Base-by-base conservation (phyloP, 2,113 vertebrate genomes). In the Rhynchopsitta pachyrhyncha region DNA sequence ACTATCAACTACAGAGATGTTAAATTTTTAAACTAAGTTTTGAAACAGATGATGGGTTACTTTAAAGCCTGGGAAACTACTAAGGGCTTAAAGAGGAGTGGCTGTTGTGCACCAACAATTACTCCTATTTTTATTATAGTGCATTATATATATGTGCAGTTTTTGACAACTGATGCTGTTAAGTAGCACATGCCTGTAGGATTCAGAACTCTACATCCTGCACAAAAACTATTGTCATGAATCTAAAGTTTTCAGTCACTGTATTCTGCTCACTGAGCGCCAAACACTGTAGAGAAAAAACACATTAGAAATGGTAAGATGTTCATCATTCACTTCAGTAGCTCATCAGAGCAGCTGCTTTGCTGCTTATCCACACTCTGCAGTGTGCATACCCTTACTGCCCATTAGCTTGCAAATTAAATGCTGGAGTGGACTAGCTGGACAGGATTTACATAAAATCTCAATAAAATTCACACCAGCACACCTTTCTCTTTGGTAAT, bases 401-500 rank as follows among this genome's bases (percentile, higher is more conserved):
- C 86, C 83, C 83, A 55, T 89, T 87, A 82, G 62, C 42, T 86
- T 89, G 81, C 94, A 91, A 93, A 96, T 88, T 86, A 91, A 94
- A 87, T 0, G 4, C 88, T 85, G 81, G 83, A 88, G 77, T 95
- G 88, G 92, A 93, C 92, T 84, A 27, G 52, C 62, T 94, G 92
- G 90, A 87, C 1, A 3, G 90, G 83, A 94, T 97, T 89, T 95
- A 92, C 88, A 92, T 82, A 92, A 94, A 96, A 77, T 85, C 91
- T 89, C 96, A 86, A 63, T 96, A 92, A 93, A 89, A 77, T 85
- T 93, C 93, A 93, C 1, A 0, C 75, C 82, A 93, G 87, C 75
- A 76, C 70, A 96, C 91, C 93, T 97, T 93, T 86, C 70, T 82
- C 83, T 73, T 70, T 73, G 59, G 67, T 69, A 82, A 94, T 92